Percentiles rank a stretch among this genome's conserved stretches.
Conservation (phyloP, 2,888 invertebrate species). For the Drosophila meridionalis region DNA sequence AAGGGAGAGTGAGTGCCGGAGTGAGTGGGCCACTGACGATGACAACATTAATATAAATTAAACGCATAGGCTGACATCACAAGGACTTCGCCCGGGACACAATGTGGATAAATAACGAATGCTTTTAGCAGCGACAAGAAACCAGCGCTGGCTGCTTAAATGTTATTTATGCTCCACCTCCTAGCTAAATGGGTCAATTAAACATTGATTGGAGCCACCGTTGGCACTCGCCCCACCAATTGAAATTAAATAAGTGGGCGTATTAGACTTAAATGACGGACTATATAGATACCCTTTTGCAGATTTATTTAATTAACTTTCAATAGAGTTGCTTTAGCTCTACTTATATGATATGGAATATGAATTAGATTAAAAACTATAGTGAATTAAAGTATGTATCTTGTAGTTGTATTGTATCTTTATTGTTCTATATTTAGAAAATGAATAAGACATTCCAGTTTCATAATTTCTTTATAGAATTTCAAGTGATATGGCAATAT, state of each 20-base stretch:
- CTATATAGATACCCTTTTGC: neutral
- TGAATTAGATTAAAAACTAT: no score
- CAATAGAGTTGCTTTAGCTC: no score
- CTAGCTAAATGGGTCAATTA: conserved; percentile 76
- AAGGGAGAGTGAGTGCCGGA: neutral
- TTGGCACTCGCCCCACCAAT: conserved; percentile 30
- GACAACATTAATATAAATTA: conserved; percentile 79
- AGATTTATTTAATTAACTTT: no score
- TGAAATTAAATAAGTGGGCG: conserved; percentile 13
- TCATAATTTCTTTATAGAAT: no score
- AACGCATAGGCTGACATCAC: conserved; percentile 60
- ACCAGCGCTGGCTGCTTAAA: conserved; percentile 55
- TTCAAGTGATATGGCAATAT: no score
- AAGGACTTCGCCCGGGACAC: conserved; percentile 36
- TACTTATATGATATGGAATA: no score
- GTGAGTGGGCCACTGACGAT: conserved; percentile 23
- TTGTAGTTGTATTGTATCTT: no score
- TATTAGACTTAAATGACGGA: neutral
- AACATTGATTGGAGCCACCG: conserved; percentile 70
- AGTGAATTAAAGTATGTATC: no score
- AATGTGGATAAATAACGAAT: conserved; percentile 53
- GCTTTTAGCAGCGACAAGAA: conserved; percentile 62
- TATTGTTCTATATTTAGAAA: no score
- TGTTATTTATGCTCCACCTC: conserved; percentile 72
- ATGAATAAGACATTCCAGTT: no score